A percentile compares a stretch with the other conserved stretches of the same genome.
phyloP scores from a whole-genome alignment of 1,140 invertebrate genomes.

The Tetragnatha versicolor region DNA sequence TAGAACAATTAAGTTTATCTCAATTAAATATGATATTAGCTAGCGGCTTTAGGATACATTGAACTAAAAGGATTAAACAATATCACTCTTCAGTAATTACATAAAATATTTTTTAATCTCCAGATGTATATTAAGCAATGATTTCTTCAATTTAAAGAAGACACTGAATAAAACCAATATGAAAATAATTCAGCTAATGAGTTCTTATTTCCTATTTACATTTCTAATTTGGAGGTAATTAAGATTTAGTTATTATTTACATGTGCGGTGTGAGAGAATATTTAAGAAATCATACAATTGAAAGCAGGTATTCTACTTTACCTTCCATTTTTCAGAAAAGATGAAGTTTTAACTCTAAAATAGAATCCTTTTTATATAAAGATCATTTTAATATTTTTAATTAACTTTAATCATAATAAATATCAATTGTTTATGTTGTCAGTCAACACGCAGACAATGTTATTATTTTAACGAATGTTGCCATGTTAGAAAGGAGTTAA shows the following conservation, averaged over 20 bases:
- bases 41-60: too few relatives aligned
- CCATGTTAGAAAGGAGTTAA: too few relatives aligned
- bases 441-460: constrained; percentile 32
- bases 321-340: constrained; percentile 1
- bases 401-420: background rate
- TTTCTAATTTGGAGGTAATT: background rate
- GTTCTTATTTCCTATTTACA: background rate
- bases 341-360: background rate
- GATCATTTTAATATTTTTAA: constrained; percentile 5
- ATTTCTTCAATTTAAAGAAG: background rate
- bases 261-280: background rate
- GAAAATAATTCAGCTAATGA: background rate
- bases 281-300: background rate
- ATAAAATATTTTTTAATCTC: too few relatives aligned
- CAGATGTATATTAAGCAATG: too few relatives aligned
- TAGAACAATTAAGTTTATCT: too few relatives aligned
- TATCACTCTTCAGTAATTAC: too few relatives aligned
- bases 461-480: too few relatives aligned
- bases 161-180: background rate
- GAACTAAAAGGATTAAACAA: too few relatives aligned
- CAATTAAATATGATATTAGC: too few relatives aligned
- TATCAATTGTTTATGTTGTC: background rate
- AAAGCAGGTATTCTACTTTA: background rate
- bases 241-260: background rate
- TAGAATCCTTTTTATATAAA: background rate